Evolutionary conservation across 2,113 vertebrate genomes (phyloP).

Genomic region (Rhabdomys dilectus): DNA sequence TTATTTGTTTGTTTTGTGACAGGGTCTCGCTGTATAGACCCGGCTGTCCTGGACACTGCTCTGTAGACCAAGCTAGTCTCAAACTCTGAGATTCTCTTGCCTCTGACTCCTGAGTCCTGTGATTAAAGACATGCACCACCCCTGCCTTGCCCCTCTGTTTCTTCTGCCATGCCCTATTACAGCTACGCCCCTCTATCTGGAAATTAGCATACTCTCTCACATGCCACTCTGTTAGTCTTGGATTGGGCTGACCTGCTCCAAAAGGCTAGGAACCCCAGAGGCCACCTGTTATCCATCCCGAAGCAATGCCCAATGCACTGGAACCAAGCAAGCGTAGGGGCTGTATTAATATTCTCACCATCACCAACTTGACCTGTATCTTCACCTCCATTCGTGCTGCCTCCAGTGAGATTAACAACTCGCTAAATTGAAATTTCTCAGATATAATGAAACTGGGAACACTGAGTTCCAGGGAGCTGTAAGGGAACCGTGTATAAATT

Average conservation of each 20-base stretch:
- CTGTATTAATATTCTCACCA: neutral
- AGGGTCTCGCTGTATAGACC: neutral
- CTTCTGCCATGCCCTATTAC: neutral
- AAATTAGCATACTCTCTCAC: neutral
- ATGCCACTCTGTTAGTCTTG: neutral
- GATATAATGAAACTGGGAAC: neutral
- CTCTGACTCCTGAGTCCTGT: neutral
- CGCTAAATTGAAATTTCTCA: neutral
- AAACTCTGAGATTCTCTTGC: neutral
- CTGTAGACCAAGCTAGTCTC: neutral
- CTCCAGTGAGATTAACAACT: constrained; percentile 13
- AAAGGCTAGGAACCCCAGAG: neutral
- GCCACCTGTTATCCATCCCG: neutral
- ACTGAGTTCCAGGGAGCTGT: neutral
- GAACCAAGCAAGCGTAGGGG: neutral
- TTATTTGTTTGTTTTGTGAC: neutral
- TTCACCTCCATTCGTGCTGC: neutral
- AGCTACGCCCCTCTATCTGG: neutral
- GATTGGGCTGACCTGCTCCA: neutral
- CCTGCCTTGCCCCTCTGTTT: neutral
- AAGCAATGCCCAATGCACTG: neutral
- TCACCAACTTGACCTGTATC: neutral
- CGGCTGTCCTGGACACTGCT: neutral
- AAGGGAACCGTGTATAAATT: neutral
- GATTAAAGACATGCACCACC: neutral